Percentiles rank a stretch among this genome's conserved stretches.
These are phyloP conservation scores for Aphrophora alni DNA, from an alignment of 2,888 invertebrate species.

Conservation along the genomic window DNA sequence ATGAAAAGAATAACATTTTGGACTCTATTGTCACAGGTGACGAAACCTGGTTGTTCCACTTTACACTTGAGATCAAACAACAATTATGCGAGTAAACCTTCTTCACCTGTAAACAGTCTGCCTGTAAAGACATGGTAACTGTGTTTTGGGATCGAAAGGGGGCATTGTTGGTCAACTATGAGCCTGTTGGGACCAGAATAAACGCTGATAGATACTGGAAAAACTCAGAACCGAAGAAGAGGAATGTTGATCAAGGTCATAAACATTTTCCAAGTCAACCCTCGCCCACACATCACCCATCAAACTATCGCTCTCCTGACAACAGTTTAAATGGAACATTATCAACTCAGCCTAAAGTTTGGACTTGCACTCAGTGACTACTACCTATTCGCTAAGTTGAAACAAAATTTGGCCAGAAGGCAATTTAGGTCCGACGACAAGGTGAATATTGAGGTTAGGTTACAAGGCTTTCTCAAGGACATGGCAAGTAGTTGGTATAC, in stretches of 20 bases:
- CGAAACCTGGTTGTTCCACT: slow-evolving; percentile 34
- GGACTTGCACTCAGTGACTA: background rate
- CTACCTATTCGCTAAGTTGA: background rate
- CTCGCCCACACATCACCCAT: slow-evolving; percentile 39
- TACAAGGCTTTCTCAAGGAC: no score
- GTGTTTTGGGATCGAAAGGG: slow-evolving; percentile 48
- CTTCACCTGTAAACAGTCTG: slow-evolving; percentile 24
- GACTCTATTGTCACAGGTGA: slow-evolving; percentile 35
- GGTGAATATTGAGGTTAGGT: no score
- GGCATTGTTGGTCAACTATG: slow-evolving; percentile 33
- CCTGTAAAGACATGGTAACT: slow-evolving; percentile 47
- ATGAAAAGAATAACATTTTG: background rate
- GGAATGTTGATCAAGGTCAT: background rate
- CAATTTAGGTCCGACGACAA: no score
- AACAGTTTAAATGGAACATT: slow-evolving; percentile 27
- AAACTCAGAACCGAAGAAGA: background rate
- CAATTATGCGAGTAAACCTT: slow-evolving; percentile 32
- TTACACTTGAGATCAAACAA: slow-evolving; percentile 39
- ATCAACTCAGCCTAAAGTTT: background rate
- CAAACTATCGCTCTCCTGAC: background rate
- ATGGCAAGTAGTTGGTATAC: no score
- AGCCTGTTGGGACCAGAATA: slow-evolving; percentile 35
- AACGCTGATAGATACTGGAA: slow-evolving; percentile 42
- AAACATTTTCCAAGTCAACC: slow-evolving; percentile 43
- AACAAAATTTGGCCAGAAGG: background rate